A percentile compares a stretch with the other conserved stretches of the same genome.
These are phyloP conservation scores for Latrodectus geometricus DNA, from an alignment of 1,140 invertebrate species.

Conservation along the genomic window DNA sequence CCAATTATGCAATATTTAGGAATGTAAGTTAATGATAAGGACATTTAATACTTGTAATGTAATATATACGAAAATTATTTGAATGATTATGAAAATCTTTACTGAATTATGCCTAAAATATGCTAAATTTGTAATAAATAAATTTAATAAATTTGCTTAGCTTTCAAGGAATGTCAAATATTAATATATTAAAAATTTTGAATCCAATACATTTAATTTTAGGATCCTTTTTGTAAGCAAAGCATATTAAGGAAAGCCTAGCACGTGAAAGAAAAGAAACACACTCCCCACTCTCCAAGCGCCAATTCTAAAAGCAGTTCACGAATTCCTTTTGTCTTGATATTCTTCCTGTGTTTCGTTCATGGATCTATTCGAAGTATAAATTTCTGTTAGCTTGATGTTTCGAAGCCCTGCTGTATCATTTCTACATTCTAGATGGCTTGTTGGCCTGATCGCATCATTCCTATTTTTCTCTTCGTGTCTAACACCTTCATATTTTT, in stretches of 20 bases:
- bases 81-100: no score
- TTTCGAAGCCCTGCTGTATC: conserved; percentile 5
- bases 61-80: no score
- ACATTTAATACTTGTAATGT: no score
- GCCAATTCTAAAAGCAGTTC: conserved; percentile 24
- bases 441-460: not conserved
- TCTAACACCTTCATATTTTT: not conserved
- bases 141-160: no score
- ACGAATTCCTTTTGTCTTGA: conserved; percentile 26
- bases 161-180: no score
- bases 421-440: not conserved
- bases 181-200: no score
- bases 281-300: not conserved
- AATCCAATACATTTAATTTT: no score
- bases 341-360: conserved; percentile 19
- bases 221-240: not conserved
- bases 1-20: no score
- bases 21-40: no score
- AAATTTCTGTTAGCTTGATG: conserved; percentile 48
- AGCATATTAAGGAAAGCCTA: conserved; percentile 17
- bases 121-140: no score
- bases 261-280: conserved; percentile 21
- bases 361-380: conserved; percentile 37
- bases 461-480: not conserved
- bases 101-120: no score